Base-by-base conservation (phyloP, 92 coral and sea anemone genomes). In the Hydrozoanthus gracilis region DNA sequence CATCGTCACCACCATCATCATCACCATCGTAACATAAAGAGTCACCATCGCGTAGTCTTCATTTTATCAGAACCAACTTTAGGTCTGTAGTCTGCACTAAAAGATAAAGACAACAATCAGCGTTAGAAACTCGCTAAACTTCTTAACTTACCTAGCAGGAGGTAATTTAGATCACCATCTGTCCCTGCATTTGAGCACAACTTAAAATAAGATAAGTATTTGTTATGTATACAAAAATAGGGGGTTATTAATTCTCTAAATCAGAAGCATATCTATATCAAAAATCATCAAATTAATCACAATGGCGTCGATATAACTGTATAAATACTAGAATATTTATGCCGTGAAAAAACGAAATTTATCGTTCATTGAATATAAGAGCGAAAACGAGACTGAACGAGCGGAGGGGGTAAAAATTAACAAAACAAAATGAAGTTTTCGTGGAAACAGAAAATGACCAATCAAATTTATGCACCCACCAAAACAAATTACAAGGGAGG, bases 1-100 rank as follows among this genome's bases (percentile, higher is more conserved):
- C 65, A 58, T 58, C 65, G 65, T 58, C 65, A 58, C 65, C 65
- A 58, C 65, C 65, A 58, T 58, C 65, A 58, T 58, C 65, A 58
- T 58, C 65, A 2, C 65, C 65, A 58, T 58, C 65, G 65, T 58
- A 58, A 58, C 65, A 58, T 58, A 58, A 58, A 58, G 65, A 58
- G 65, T 58, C 65, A 58, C 65, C 65, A 58, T 58, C 13, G 65
- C 65, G 65, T 58, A 58, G 65, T 58, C 65, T 58, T 58, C 65
- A 58, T 58, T 6, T 58, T 58, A 58, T 58, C 65, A 58, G 65
- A 58, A 58, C 65, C 65, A 58, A 58, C 65, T 6, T 58, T 58
- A 58, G 65, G 65, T 58, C 65, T 27, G 35, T 27, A 27, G 35
- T 27, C 35, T 27, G 35, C 35, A 27, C 35, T 27, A 27, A 27